Conservation (phyloP, 2,888 invertebrate genomes). For the Tipula vernalis region DNA sequence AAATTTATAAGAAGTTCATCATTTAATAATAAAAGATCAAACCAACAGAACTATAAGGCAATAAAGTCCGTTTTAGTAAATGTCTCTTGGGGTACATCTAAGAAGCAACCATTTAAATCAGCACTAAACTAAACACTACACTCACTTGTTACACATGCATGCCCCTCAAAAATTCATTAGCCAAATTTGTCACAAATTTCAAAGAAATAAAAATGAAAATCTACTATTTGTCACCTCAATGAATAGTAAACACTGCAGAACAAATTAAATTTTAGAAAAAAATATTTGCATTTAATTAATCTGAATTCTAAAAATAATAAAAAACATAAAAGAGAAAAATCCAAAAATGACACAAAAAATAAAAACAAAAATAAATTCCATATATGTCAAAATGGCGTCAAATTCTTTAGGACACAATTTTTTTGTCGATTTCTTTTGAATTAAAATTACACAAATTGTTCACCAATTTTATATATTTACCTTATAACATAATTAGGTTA, state of each 20-base stretch:
- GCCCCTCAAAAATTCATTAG: not conserved
- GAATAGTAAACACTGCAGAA: not conserved
- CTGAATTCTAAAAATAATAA: not conserved
- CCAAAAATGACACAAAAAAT: not conserved
- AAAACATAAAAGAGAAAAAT: not conserved
- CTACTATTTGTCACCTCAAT: not conserved
- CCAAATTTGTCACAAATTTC: not conserved
- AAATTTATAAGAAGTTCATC: not conserved
- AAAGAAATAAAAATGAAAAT: not conserved
- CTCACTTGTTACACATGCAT: not conserved
- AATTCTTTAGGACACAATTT: not conserved
- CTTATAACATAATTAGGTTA: not conserved
- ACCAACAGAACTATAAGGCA: not conserved
- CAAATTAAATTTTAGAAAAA: not conserved
- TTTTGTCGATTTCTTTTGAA: not conserved
- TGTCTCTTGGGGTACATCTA: not conserved
- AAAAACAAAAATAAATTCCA: not conserved
- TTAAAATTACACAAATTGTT: not conserved
- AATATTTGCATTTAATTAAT: not conserved
- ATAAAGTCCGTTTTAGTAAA: not conserved
- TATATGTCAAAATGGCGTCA: conserved; percentile 4
- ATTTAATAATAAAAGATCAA: not conserved
- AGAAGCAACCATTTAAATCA: not conserved
- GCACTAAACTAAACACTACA: not conserved
- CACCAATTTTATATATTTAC: not conserved